These are phyloP conservation scores for Cryptus armator DNA, from an alignment of 2,888 invertebrate species.

Conservation along the genomic window DNA sequence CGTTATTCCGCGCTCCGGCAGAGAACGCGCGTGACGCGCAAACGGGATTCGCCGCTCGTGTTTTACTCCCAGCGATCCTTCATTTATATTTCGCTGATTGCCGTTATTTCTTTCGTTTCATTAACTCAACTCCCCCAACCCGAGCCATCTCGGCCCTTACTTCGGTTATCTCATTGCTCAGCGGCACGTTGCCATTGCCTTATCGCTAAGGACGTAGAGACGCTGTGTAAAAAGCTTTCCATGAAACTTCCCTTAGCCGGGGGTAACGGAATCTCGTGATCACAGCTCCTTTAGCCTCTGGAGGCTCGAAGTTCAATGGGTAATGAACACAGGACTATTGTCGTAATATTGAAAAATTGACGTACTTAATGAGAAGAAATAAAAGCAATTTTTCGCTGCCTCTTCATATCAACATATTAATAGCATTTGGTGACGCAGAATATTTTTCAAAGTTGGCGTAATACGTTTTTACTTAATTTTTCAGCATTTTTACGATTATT, in stretches of 20 bases:
- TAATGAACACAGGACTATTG: conserved; percentile 60
- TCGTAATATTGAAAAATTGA: conserved; percentile 39
- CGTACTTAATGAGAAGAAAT: conserved; percentile 2
- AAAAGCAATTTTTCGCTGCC: neutral
- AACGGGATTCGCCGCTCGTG: conserved; percentile 72
- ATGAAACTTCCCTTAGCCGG: conserved; percentile 42
- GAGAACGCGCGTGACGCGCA: conserved; percentile 81
- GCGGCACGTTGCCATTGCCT: conserved; percentile 36
- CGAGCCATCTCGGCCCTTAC: conserved; percentile 35
- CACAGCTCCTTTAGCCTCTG: conserved; percentile 1
- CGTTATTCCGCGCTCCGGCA: conserved; percentile 66
- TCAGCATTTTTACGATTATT: neutral
- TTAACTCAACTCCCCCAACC: conserved; percentile 61
- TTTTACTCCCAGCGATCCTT: conserved; percentile 74
- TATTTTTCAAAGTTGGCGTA: conserved; percentile 50
- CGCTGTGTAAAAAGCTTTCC: conserved; percentile 8
- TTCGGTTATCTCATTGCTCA: conserved; percentile 54
- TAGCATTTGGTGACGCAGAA: conserved; percentile 31
- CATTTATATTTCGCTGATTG: conserved; percentile 84
- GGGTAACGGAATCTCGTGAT: conserved; percentile 4
- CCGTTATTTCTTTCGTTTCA: conserved; percentile 83
- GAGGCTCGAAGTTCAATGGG: conserved; percentile 31
- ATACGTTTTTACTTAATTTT: conserved; percentile 12
- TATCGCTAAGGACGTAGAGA: conserved; percentile 39
- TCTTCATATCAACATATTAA: conserved; percentile 8